These are phyloP conservation scores for Lerema accius DNA, from an alignment of 1,140 invertebrate species.

Conservation along the genomic window DNA sequence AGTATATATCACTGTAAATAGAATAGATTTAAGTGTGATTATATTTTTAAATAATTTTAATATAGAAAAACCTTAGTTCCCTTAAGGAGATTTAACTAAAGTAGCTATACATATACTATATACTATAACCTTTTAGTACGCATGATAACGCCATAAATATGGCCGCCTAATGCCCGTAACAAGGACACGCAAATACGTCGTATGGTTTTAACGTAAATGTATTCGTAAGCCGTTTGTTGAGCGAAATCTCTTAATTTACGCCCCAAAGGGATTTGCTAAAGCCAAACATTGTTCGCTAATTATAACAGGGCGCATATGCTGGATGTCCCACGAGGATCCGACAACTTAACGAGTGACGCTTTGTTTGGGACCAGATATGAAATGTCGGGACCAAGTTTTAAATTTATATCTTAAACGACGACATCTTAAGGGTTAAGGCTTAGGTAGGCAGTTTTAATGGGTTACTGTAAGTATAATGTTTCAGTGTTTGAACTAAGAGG, in stretches of 20 bases:
- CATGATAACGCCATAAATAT: constrained; percentile 14
- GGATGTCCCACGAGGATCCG: constrained; percentile 70
- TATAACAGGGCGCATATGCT: constrained; percentile 78
- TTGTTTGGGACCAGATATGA: constrained; percentile 39
- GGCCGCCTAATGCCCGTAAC: constrained; percentile 21
- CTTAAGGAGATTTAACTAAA: not conserved
- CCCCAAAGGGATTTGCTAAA: constrained; percentile 80
- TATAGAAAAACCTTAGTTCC: too few relatives aligned
- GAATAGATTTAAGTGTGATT: too few relatives aligned
- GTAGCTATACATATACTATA: not conserved
- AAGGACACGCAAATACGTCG: constrained; percentile 29
- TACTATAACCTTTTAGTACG: not conserved
- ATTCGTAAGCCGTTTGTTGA: constrained; percentile 66
- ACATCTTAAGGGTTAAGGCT: constrained; percentile 15
- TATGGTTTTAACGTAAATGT: constrained; percentile 66
- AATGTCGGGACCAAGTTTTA: constrained; percentile 19
- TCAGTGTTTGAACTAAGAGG: too few relatives aligned
- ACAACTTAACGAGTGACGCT: constrained; percentile 66
- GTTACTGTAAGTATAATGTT: too few relatives aligned
- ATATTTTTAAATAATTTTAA: too few relatives aligned
- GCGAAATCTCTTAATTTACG: constrained; percentile 81
- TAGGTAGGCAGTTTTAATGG: too few relatives aligned
- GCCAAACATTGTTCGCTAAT: constrained; percentile 82
- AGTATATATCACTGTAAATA: too few relatives aligned
- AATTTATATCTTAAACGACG: not conserved